Conservation (phyloP, 1,140 invertebrate species). For the Drosophila tsacasi region DNA sequence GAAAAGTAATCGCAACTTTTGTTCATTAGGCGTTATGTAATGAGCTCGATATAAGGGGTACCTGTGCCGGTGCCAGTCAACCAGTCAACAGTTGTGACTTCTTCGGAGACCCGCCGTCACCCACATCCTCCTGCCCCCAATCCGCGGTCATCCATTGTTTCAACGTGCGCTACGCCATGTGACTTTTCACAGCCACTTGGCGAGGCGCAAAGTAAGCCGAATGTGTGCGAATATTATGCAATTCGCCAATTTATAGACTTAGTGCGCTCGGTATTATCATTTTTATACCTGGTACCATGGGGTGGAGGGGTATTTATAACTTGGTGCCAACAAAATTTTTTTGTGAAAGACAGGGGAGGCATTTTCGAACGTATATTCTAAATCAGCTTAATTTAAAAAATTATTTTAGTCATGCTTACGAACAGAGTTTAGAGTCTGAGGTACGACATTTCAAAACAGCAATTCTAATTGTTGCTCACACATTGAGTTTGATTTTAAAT, state of each 20-base stretch:
- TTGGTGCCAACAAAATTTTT: not conserved
- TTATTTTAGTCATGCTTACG: too few relatives aligned
- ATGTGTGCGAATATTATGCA: slow-evolving; percentile 71
- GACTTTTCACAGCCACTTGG: slow-evolving; percentile 73
- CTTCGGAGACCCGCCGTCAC: slow-evolving; percentile 21
- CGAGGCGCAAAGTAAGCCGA: slow-evolving; percentile 58
- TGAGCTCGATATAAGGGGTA: slow-evolving; percentile 13
- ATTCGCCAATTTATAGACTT: slow-evolving; percentile 36
- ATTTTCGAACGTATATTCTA: not conserved
- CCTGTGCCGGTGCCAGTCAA: slow-evolving; percentile 12
- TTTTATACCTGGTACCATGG: slow-evolving; percentile 2
- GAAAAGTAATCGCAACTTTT: slow-evolving; percentile 71
- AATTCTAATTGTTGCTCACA: not conserved
- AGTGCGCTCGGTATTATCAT: slow-evolving; percentile 33
- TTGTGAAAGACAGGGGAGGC: not conserved
- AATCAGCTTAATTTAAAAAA: too few relatives aligned
- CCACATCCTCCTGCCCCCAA: slow-evolving; percentile 18
- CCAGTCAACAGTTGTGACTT: slow-evolving; percentile 40
- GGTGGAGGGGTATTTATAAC: not conserved
- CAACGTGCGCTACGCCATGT: slow-evolving; percentile 48
- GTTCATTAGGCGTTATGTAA: slow-evolving; percentile 70
- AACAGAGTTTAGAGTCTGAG: not conserved
- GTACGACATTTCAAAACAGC: not conserved
- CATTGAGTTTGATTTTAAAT: too few relatives aligned
- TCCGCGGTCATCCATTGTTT: slow-evolving; percentile 65